phyloP scores from a whole-genome alignment of 2,888 invertebrate genomes.

The Philonicus albiceps region DNA sequence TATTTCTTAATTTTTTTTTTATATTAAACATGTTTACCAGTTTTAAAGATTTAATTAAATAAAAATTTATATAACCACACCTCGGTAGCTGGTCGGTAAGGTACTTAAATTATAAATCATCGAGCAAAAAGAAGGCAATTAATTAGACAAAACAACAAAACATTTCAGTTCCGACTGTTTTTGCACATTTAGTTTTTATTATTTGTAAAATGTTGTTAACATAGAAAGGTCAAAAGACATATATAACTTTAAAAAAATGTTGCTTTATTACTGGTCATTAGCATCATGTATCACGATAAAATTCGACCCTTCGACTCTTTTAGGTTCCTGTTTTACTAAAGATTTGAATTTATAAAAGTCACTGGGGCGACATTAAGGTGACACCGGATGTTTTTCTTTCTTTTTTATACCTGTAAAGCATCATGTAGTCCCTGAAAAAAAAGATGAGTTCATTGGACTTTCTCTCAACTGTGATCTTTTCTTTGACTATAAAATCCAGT shows the following conservation, averaged over 20 bases:
- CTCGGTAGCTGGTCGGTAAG: too few relatives aligned
- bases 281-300: not conserved
- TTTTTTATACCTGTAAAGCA: not conserved
- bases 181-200: not conserved
- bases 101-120: not conserved
- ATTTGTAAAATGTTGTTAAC: not conserved
- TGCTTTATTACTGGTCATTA: not conserved
- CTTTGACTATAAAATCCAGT: not conserved
- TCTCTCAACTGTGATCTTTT: not conserved
- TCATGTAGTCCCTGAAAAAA: not conserved
- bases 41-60: not conserved
- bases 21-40: not conserved
- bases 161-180: not conserved
- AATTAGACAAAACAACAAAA: not conserved
- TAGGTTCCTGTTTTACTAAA: not conserved
- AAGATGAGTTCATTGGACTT: not conserved
- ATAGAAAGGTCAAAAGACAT: not conserved
- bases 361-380: not conserved
- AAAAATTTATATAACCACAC: too few relatives aligned
- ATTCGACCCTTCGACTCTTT: not conserved
- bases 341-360: not conserved
- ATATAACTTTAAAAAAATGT: not conserved
- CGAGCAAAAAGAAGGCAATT: not conserved
- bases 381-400: not conserved
- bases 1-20: not conserved